These are phyloP conservation scores for Andrena cerasifolii DNA, from an alignment of 1,140 invertebrate genomes.

Conservation along the genomic window DNA sequence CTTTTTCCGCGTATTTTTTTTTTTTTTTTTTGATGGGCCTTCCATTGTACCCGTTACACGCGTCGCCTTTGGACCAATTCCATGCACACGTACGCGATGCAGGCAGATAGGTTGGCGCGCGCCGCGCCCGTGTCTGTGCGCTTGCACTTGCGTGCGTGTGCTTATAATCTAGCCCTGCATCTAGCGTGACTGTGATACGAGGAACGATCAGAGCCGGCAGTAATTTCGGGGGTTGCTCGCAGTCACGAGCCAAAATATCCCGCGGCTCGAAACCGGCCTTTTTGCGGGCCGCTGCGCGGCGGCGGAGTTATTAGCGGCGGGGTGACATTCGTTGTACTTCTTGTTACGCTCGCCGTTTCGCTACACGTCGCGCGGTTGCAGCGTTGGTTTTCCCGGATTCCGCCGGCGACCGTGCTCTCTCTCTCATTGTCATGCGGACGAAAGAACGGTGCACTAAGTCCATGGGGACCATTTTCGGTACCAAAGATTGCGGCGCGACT, in stretches of 20 bases:
- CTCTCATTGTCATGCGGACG: conserved; percentile 5
- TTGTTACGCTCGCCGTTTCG: conserved; percentile 50
- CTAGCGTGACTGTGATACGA: conserved; percentile 49
- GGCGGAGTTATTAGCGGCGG: conserved; percentile 62
- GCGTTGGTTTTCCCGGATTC: conserved; percentile 37
- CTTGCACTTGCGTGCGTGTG: conserved; percentile 11
- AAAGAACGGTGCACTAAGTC: background rate
- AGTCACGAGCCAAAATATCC: conserved; percentile 57
- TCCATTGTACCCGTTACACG: conserved; percentile 32
- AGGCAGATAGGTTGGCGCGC: too few species aligned
- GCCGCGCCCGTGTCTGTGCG: background rate
- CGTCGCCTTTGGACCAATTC: conserved; percentile 11
- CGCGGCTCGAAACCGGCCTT: conserved; percentile 56
- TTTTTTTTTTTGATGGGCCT: background rate
- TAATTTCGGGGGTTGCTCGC: conserved; percentile 54
- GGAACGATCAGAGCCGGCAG: conserved; percentile 60
- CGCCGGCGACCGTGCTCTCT: background rate
- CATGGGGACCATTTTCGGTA: too few species aligned
- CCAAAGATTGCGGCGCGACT: too few species aligned
- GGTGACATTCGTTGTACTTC: conserved; percentile 61
- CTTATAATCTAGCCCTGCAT: conserved; percentile 56
- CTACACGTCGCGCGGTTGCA: conserved; percentile 3
- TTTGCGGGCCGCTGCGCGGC: conserved; percentile 45
- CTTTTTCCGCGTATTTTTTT: background rate
- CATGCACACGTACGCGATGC: background rate